Conservation (phyloP, 2,888 invertebrate species). For the Tenodera sinensis region DNA sequence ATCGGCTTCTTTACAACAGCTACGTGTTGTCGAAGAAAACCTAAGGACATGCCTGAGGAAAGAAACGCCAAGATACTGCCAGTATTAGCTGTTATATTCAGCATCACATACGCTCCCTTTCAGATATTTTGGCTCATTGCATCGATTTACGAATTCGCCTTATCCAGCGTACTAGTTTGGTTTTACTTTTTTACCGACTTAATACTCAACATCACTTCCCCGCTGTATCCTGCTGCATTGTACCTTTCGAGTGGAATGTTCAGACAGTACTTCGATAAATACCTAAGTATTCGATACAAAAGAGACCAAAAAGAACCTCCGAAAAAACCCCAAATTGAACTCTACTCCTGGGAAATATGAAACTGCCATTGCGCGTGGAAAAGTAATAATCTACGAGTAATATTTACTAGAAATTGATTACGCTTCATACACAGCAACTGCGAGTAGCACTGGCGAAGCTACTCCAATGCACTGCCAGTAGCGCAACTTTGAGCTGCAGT, state of each 20-base stretch:
- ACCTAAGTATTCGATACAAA: background rate
- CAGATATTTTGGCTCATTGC: background rate
- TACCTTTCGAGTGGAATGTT: background rate
- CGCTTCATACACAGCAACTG: no score
- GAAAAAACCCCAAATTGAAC: no score
- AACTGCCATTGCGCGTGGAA: background rate
- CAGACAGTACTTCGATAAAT: background rate
- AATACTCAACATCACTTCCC: background rate
- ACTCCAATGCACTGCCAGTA: no score
- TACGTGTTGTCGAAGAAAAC: background rate
- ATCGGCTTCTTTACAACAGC: background rate
- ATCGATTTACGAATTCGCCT: background rate
- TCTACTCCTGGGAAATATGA: background rate
- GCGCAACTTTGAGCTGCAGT: no score
- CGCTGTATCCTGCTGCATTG: background rate
- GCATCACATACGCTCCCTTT: background rate
- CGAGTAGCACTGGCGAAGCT: no score
- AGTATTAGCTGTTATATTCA: background rate
- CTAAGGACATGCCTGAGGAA: background rate
- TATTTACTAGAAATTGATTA: no score
- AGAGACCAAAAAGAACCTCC: no score
- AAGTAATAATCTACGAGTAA: no score
- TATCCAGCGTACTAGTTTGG: background rate
- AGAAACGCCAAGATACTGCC: background rate
- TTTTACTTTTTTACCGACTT: background rate